These are phyloP conservation scores for Petrocephalus microphthalmus DNA, from an alignment of 2,113 vertebrate species.

Conservation along the genomic window DNA sequence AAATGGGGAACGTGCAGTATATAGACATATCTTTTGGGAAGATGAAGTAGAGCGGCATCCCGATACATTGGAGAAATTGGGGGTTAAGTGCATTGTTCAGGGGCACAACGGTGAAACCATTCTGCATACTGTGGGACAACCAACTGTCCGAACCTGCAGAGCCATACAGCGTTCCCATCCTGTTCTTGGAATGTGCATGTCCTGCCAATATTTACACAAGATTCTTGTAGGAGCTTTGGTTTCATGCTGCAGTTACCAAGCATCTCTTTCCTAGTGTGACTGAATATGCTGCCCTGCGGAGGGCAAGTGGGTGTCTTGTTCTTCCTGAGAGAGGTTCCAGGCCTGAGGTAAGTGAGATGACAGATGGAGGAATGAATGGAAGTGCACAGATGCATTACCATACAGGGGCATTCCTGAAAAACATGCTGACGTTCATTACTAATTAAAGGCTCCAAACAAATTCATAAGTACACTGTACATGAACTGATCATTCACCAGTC, in stretches of 20 bases:
- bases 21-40: background rate
- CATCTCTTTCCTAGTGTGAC: background rate
- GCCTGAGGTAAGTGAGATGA: background rate
- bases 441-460: background rate
- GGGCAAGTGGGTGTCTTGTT: background rate
- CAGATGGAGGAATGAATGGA: background rate
- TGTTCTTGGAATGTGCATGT: background rate
- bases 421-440: background rate
- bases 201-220: background rate
- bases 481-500: background rate
- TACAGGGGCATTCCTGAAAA: background rate
- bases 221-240: background rate
- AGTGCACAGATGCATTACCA: background rate
- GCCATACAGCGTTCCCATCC: background rate
- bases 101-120: background rate
- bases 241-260: background rate
- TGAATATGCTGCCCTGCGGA: background rate
- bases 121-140: background rate
- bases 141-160: background rate
- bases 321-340: background rate
- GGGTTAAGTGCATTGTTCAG: background rate
- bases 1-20: background rate
- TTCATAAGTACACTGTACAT: background rate
- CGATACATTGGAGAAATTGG: too few relatives aligned
- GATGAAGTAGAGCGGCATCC: background rate